Conservation (phyloP, 2,888 invertebrate genomes). For the Scrobipalpa atriplicella region DNA sequence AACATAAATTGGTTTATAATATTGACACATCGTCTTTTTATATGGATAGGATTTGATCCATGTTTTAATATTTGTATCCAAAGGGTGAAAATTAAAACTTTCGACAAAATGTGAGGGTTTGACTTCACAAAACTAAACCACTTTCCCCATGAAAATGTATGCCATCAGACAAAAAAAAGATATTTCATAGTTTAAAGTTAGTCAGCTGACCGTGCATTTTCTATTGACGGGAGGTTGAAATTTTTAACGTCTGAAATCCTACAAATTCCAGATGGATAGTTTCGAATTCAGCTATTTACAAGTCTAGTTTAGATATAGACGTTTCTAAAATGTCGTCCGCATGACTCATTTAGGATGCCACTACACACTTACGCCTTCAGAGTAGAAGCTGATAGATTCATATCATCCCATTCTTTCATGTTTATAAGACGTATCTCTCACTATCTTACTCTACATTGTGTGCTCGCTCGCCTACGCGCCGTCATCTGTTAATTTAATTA, state of each 20-base stretch:
- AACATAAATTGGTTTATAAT: slow-evolving; percentile 28
- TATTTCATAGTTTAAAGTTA: no score
- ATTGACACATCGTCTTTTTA: slow-evolving; percentile 32
- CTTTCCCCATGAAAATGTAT: no score
- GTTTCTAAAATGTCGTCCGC: slow-evolving; percentile 42
- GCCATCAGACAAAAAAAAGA: no score
- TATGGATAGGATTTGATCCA: slow-evolving; percentile 15
- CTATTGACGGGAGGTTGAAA: background rate
- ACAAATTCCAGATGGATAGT: background rate
- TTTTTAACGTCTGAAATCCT: background rate
- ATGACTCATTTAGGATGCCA: slow-evolving; percentile 58
- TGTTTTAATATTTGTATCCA: no score
- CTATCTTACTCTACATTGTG: slow-evolving; percentile 55
- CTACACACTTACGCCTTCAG: slow-evolving; percentile 29
- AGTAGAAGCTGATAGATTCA: slow-evolving; percentile 53
- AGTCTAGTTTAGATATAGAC: slow-evolving; percentile 26
- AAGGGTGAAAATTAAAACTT: no score
- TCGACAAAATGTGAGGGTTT: no score
- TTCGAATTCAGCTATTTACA: background rate
- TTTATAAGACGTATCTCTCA: slow-evolving; percentile 52
- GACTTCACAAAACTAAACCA: no score
- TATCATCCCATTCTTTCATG: slow-evolving; percentile 62
- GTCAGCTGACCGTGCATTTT: background rate
- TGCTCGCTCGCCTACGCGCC: slow-evolving; percentile 59
- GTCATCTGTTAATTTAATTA: slow-evolving; percentile 75